Base-by-base conservation (phyloP, 2,797 vertebrate species). In the Lagorchestes hirsutus region DNA sequence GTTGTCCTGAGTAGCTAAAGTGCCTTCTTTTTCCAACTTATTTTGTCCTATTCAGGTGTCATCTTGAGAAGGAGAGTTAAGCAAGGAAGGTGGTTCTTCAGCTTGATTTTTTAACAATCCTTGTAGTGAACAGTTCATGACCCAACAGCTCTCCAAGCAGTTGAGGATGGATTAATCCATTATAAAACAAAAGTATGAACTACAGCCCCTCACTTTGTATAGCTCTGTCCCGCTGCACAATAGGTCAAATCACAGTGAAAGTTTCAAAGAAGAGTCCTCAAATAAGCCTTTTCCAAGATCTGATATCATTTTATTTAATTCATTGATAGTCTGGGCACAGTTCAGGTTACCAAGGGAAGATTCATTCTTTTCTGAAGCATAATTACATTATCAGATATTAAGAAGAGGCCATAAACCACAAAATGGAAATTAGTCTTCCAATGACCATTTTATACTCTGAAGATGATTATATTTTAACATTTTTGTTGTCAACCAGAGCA, bases 311-410 rank as follows among this genome's bases (percentile, higher is more conserved):
- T 98, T 98, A 98, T 98, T 98, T 98, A 98, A 98, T 98, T 98
- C 97, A 97, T 98, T 97, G 98, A 98, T 97, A 98, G 97, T 97
- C 98, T 97, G 97, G 97, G 96, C 97, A 98, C 97, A 98, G 92
- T 94, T 98, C 98, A 94, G 96, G 98, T 98, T 98, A 98, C 90
- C 90, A 98, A 97, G 56, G 97, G 97, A 98, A 98, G 97, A 98
- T 98, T 98, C 96, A 98, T 98, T 98, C 97, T 98, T 98, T 98
- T 97, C 97, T 98, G 97, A 97, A 97, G 96, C 96, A 97, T 98
- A 98, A 99, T 98, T 98, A 97, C 93, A 98, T 98, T 98, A 98
- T 98, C 98, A 98, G 98, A 98, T 98, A 98, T 98, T 98, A 98
- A 98, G 98, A 97, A 97, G 97, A 98, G 98, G 96, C 96, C 98